phyloP scores from a whole-genome alignment of 2,888 invertebrate species.

The Bombylius major region DNA sequence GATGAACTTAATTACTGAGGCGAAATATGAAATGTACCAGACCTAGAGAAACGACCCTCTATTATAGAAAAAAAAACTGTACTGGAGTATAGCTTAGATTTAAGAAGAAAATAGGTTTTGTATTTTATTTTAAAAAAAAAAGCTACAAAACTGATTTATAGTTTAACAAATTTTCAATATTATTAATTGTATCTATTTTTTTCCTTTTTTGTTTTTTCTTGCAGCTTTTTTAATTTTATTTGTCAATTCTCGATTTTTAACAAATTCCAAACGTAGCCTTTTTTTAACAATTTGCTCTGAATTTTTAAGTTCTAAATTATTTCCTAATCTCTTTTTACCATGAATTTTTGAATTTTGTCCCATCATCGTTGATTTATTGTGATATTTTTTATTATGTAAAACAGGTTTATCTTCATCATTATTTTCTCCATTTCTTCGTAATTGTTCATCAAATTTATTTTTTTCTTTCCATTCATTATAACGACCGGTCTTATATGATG shows the following conservation, averaged over 20 bases:
- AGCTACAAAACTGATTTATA: too few species aligned
- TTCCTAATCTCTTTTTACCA: conserved; percentile 41
- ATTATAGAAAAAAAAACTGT: too few species aligned
- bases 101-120: too few species aligned
- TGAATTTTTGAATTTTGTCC: conserved; percentile 63
- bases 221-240: conserved; percentile 35
- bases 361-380: conserved; percentile 56
- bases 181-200: too few species aligned
- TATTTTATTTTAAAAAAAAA: too few species aligned
- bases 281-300: conserved; percentile 70
- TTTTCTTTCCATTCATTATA: conserved; percentile 79
- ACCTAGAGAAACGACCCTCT: too few species aligned
- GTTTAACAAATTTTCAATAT: too few species aligned
- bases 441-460: conserved; percentile 38
- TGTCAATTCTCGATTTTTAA: conserved; percentile 48
- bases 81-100: too few species aligned
- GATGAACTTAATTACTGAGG: too few species aligned
- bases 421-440: conserved; percentile 23
- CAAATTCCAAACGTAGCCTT: conserved; percentile 42
- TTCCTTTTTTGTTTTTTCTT: conserved; percentile 1
- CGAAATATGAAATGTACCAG: too few species aligned
- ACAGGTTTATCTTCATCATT: conserved; percentile 27
- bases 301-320: conserved; percentile 48
- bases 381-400: conserved; percentile 23
- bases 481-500: conserved; percentile 83